A percentile compares a stretch with the other conserved stretches of the same genome.
phyloP scores from a whole-genome alignment of 2,888 invertebrate species.

The Hartigia nigra region DNA sequence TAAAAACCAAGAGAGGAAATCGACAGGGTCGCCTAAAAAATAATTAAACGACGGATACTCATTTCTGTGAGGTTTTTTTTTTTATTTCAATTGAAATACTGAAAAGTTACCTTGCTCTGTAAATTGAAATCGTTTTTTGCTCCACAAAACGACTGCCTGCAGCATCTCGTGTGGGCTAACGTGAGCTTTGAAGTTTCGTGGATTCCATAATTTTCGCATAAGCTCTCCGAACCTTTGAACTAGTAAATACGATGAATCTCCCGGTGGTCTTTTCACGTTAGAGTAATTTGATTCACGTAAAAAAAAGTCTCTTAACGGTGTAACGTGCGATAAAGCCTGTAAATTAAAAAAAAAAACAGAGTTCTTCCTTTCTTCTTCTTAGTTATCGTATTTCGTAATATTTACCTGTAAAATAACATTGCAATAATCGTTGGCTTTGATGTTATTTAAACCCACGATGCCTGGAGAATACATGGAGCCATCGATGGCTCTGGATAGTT shows the following conservation, averaged over 20 bases:
- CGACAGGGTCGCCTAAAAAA: slow-evolving; percentile 90
- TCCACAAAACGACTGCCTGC: slow-evolving; percentile 97
- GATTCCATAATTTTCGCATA: slow-evolving; percentile 98
- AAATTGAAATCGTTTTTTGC: slow-evolving; percentile 97
- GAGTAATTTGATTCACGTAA: slow-evolving; percentile 93
- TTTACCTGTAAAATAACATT: slow-evolving; percentile 94
- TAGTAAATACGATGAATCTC: slow-evolving; percentile 91
- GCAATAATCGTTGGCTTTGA: slow-evolving; percentile 99
- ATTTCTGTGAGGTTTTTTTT: not conserved
- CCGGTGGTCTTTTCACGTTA: slow-evolving; percentile 90
- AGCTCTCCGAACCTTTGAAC: slow-evolving; percentile 95
- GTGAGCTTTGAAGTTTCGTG: slow-evolving; percentile 98
- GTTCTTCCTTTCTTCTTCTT: slow-evolving; percentile 37
- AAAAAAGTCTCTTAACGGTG: slow-evolving; percentile 94
- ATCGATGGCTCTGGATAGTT: slow-evolving; percentile 94
- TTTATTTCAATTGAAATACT: not conserved
- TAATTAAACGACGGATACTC: not conserved
- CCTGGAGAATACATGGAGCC: slow-evolving; percentile 97
- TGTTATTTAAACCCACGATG: slow-evolving; percentile 98
- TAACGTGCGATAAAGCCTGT: slow-evolving; percentile 94
- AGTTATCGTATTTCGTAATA: not conserved
- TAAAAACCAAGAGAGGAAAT: slow-evolving; percentile 98
- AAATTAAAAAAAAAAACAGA: not conserved
- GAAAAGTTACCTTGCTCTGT: slow-evolving; percentile 86
- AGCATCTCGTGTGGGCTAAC: slow-evolving; percentile 99